These are phyloP conservation scores for Oscheius sp. DNA, from an alignment of 2,888 invertebrate species.

Conservation along the genomic window DNA sequence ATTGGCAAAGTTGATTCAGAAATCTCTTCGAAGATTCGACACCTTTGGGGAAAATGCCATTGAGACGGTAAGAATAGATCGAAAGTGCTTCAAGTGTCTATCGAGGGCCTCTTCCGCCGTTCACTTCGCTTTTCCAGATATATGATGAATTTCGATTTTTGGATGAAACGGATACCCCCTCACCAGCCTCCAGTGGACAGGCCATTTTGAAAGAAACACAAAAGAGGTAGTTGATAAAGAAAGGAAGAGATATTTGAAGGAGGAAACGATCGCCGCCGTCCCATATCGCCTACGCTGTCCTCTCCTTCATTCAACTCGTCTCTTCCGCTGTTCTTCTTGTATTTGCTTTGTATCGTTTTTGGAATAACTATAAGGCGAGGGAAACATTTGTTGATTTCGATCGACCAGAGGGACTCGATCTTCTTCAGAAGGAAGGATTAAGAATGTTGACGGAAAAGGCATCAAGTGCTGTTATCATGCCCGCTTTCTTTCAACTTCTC, in stretches of 20 bases:
- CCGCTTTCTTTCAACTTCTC: conserved; percentile 41
- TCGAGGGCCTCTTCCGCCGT: neutral
- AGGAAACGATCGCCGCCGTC: conserved; percentile 3
- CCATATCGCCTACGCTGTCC: conserved; percentile 18
- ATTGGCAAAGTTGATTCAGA: neutral
- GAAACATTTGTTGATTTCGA: conserved; percentile 20
- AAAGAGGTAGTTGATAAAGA: neutral
- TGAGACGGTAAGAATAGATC: conserved; percentile 49
- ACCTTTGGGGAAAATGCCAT: conserved; percentile 52
- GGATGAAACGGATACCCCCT: conserved; percentile 44
- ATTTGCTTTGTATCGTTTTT: neutral
- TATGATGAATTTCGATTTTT: conserved; percentile 53
- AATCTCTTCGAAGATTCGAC: conserved; percentile 34
- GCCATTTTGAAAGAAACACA: neutral
- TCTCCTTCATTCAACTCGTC: conserved; percentile 11
- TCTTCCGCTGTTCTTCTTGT: conserved; percentile 1
- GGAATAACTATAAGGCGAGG: neutral
- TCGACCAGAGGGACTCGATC: conserved; percentile 19
- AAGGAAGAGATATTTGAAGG: neutral
- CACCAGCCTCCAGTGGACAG: conserved; percentile 33
- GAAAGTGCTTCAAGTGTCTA: neutral
- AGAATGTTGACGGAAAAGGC: neutral
- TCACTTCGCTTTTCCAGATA: conserved; percentile 43
- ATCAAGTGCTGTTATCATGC: conserved; percentile 36
- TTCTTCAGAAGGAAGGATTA: conserved; percentile 13